Base-by-base conservation (phyloP, 2,888 invertebrate genomes). In the Drosophila anomalipes region DNA sequence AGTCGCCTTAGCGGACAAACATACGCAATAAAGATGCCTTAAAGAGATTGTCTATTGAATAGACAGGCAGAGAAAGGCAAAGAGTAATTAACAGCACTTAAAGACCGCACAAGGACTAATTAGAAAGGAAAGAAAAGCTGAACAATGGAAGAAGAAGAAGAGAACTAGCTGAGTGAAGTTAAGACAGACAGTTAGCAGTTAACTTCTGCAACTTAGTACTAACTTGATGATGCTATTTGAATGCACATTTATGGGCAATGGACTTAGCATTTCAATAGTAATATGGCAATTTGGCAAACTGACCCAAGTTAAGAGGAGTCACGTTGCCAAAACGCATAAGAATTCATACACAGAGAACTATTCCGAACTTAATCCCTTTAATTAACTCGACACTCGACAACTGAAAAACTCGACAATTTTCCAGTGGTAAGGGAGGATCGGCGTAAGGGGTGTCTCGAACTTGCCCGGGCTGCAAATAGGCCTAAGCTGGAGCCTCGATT, bases 321-420 rank as follows among this genome's bases (percentile, higher is more conserved):
- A 47, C 58, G 56, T 57, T 62, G 72, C 82, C 87, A 35, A 28
- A 28, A 30, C 57, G n/a, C 56, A 37, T 28, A 56, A 35, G 28
- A 26, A 51, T 12, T 22, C 22, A 54, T 9, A 37, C 9, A 26
- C 16, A 49, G 16, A 26, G 3, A 74, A 67, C 84, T 75, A 82
- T 87, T 65, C 81, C 66, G 80, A 85, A 80, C 86, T 86, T 86
- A 90, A 90, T 89, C 79, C 89, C 76, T 86, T 88, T 90, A 86
- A 86, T 86, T 86, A 86, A 86, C 90, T 88, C 66, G 70, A 79
- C 54, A 49, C 37, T 35, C 54, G 52, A n/a, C 30, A 22, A 41
- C 28, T 37, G 56, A 28, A 57, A 39, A 39, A 57, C 14, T n/a
- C n/a, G 14, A 39, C 19, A 30, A n/a, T 39, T 28, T 28, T 30